phyloP scores from a whole-genome alignment of 2,888 invertebrate species.

The Muschampia plurimacula region DNA sequence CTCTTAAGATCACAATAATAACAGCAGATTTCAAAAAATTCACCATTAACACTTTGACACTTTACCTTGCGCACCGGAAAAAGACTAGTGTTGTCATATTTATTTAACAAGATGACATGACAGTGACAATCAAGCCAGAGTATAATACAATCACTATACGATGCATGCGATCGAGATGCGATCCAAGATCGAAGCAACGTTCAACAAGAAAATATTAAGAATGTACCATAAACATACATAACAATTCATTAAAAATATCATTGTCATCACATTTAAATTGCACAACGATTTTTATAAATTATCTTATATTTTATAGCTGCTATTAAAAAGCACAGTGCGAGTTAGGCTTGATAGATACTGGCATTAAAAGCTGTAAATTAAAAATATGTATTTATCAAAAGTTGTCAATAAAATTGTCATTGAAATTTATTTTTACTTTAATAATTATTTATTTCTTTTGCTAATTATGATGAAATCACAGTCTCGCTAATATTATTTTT shows the following conservation, averaged over 20 bases:
- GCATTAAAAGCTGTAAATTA: not conserved
- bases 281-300: no score
- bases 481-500: conserved; percentile 9
- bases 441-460: conserved; percentile 18
- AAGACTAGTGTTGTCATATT: conserved; percentile 64
- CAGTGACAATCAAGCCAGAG: not conserved
- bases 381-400: not conserved
- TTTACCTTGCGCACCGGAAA: conserved; percentile 84
- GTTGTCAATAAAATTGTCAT: conserved; percentile 17
- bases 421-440: conserved; percentile 31
- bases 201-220: no score
- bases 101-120: conserved; percentile 11
- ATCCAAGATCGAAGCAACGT: no score
- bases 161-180: no score
- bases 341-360: not conserved
- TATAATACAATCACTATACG: no score
- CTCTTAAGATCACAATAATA: conserved; percentile 65
- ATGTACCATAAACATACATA: no score
- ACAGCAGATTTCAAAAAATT: conserved; percentile 67
- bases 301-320: not conserved
- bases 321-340: not conserved
- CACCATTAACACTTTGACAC: conserved; percentile 72
- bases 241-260: no score
- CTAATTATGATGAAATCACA: conserved; percentile 41
- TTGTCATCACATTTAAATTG: not conserved